Evolutionary conservation across 2,888 invertebrate species (phyloP).

Genomic region (Cylloceria caligata): DNA sequence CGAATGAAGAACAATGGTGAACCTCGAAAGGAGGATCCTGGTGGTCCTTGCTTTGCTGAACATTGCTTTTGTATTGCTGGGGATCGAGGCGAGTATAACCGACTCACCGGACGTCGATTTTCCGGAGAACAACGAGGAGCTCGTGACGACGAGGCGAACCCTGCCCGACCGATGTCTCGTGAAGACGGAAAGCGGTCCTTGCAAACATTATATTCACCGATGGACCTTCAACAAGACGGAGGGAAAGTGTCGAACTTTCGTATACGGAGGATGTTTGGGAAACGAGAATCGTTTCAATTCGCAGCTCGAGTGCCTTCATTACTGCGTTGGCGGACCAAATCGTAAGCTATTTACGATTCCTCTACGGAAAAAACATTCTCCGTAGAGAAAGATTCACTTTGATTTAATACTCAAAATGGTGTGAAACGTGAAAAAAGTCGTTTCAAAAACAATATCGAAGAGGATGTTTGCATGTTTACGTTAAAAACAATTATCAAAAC

Average conservation of each 20-base stretch:
- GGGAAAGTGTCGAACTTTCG: conserved; percentile 87
- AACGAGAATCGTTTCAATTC: conserved; percentile 90
- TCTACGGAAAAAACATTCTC: background rate
- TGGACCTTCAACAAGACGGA: conserved; percentile 88
- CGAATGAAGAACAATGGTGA: conserved; percentile 80
- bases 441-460: too few relatives aligned
- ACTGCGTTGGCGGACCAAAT: conserved; percentile 87
- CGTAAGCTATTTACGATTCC: conserved; percentile 73
- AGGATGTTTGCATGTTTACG: too few relatives aligned
- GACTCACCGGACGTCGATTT: conserved; percentile 75
- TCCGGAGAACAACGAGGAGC: conserved; percentile 62
- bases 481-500: too few relatives aligned
- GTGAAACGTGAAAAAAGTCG: background rate
- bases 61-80: conserved; percentile 66
- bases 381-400: too few relatives aligned
- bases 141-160: conserved; percentile 74
- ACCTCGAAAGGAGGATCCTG: conserved; percentile 76
- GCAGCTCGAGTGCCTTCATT: conserved; percentile 88
- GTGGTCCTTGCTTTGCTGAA: conserved; percentile 78
- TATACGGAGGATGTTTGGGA: conserved; percentile 90
- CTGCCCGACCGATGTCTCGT: conserved; percentile 85
- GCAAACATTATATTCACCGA: conserved; percentile 88
- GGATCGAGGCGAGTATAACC: conserved; percentile 71
- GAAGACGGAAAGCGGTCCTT: conserved; percentile 86
- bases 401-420: background rate